These are phyloP conservation scores for Gorsachius magnificus DNA, from an alignment of 2,797 vertebrate genomes.

Conservation along the genomic window DNA sequence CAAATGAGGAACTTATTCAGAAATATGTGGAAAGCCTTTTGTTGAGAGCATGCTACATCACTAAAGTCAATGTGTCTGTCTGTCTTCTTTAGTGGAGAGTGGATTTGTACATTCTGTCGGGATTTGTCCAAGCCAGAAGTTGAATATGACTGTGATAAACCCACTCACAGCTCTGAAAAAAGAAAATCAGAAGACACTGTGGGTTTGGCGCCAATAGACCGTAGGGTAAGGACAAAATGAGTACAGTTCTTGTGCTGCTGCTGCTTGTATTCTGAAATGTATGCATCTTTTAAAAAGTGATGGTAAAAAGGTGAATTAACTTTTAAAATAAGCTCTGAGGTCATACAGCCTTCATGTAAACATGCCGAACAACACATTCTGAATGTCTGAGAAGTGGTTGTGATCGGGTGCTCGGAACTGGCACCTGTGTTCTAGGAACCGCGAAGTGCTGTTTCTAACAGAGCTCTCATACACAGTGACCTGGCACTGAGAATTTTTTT, in stretches of 20 bases:
- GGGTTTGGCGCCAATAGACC: slow-evolving; percentile 76
- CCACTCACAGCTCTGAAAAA: slow-evolving; percentile 71
- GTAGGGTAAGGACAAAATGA: slow-evolving; percentile 71
- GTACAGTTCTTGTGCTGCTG: not conserved
- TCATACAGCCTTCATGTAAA: not conserved
- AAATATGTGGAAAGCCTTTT: not conserved
- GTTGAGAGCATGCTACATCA: not conserved
- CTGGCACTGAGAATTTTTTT: not conserved
- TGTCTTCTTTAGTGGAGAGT: slow-evolving; percentile 75
- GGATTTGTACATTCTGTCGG: slow-evolving; percentile 84
- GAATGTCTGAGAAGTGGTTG: not conserved
- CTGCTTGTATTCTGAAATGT: not conserved
- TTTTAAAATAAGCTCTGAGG: not conserved
- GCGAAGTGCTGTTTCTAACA: not conserved
- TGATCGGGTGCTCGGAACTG: not conserved
- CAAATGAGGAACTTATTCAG: not conserved
- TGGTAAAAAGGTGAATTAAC: not conserved
- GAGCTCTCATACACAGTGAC: not conserved
- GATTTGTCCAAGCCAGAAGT: slow-evolving; percentile 81
- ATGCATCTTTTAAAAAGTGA: not conserved
- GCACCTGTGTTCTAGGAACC: not conserved
- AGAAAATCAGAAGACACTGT: slow-evolving; percentile 66
- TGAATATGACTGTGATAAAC: slow-evolving; percentile 81
- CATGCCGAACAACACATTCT: not conserved
- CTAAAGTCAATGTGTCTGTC: not conserved